Percentiles rank a stretch among this genome's conserved stretches.
These are phyloP conservation scores for Blennius ocellaris DNA, from an alignment of 2,113 vertebrate species.

Conservation along the genomic window DNA sequence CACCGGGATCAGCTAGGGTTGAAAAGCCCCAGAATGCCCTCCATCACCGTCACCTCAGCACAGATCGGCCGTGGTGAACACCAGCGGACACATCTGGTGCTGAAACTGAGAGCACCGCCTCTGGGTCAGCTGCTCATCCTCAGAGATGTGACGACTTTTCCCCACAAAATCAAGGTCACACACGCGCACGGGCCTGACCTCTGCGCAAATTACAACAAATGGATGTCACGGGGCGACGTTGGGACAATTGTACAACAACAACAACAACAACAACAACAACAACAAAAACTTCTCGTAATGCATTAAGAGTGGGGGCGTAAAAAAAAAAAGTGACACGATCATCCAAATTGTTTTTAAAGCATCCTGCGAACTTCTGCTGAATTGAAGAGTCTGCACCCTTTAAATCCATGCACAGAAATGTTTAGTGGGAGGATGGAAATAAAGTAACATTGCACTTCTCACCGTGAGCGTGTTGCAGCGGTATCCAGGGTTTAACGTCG, in stretches of 20 bases:
- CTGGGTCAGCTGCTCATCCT: neutral
- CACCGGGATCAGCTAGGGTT: no score
- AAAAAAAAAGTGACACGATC: no score
- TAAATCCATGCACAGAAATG: neutral
- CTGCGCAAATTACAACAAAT: constrained; percentile 5
- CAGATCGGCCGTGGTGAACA: constrained; percentile 1
- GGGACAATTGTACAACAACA: neutral
- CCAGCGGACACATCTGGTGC: constrained; percentile 46
- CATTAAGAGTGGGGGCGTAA: neutral
- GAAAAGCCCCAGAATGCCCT: no score
- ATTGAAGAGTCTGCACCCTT: neutral
- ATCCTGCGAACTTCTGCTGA: constrained; percentile 31
- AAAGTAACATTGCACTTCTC: constrained; percentile 26
- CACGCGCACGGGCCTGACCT: constrained; percentile 8
- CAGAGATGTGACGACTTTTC: constrained; percentile 24
- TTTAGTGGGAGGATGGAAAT: neutral
- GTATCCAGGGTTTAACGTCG: constrained; percentile 23
- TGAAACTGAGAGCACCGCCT: constrained; percentile 16
- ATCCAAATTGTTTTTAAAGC: no score
- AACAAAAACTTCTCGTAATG: neutral
- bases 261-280: no score
- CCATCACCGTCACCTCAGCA: constrained; percentile 1
- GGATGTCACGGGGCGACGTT: neutral
- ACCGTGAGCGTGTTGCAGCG: constrained; percentile 49
- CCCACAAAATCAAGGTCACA: constrained; percentile 64